A percentile compares a stretch with the other conserved stretches of the same genome.
Evolutionary conservation across 2,797 vertebrate species (phyloP).

Genomic region (Gymnopithys bicolor): DNA sequence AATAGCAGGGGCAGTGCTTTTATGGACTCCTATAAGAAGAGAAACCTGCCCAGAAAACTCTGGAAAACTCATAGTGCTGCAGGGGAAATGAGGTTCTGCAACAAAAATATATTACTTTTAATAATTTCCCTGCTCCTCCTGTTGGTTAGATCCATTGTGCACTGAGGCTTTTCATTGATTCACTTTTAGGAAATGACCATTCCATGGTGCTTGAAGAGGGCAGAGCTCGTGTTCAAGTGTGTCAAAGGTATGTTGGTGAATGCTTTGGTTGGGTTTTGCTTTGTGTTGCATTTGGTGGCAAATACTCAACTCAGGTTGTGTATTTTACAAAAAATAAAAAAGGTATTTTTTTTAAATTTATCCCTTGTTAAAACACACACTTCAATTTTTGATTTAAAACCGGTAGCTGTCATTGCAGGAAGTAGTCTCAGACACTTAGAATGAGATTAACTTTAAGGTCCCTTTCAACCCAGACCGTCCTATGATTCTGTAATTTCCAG

Average conservation of each 20-base stretch:
- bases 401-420: background rate
- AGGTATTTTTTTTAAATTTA: background rate
- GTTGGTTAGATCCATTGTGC: background rate
- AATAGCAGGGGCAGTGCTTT: background rate
- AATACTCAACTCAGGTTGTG: background rate
- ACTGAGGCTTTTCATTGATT: constrained; percentile 15
- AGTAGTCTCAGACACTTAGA: background rate
- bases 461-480: background rate
- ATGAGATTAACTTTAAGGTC: background rate
- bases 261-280: background rate
- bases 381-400: background rate
- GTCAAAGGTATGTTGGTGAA: constrained; percentile 87
- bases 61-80: background rate
- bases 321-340: background rate
- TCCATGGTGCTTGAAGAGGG: constrained; percentile 84
- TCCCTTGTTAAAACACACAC: background rate
- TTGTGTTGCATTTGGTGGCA: background rate
- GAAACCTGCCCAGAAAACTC: background rate
- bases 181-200: constrained; percentile 86
- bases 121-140: background rate
- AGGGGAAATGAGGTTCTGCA: background rate
- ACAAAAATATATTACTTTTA: background rate
- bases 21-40: background rate
- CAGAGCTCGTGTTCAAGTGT: constrained; percentile 92
- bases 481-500: background rate